Evolutionary conservation across 2,888 invertebrate species (phyloP), one percentile per base, ranked within the genome.

Genomic region (Dichetophora obliterata): DNA sequence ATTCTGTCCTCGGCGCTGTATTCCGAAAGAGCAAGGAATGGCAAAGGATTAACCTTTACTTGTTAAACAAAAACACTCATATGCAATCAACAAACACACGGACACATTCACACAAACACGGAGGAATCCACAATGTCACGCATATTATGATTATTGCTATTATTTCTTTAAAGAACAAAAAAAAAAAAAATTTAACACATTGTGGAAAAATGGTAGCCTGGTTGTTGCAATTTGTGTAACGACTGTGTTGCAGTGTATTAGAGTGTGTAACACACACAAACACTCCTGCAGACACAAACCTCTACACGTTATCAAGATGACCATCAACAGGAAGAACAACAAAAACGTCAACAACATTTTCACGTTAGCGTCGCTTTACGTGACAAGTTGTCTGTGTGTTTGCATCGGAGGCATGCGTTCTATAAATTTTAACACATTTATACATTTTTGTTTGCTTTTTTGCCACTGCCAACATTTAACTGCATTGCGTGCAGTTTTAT

Each of bases 91-190:
- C 1, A 19, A 1, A 9, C 24, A 22, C 54, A 16, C 50, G n/a
- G n/a, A 31, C 5, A 69, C 11, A 68, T 8, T 5, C 63, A 27
- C 14, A 9, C 11, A 31, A 4, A 63, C 14, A 14, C 34, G 48
- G 43, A 19, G 57, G 48, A 43, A 83, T 81, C 80, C 80, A 81
- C 82, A 82, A 83, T 85, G 85, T 85, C 85, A 85, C 84, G 85
- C 84, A 84, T 83, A 84, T 82, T 16, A 31, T 16, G 5, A 22
- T 24, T 24, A 16, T n/a, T 50, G 27, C 48, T 59, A 37, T 59
- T 3, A 70, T 27, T 48, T 50, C 54, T 70, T 48, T 31, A 11
- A 57, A 22, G 37, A 61, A n/a, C 61, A 34, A 24, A 69, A 48
- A 70, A 37, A 37, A 71, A 75, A 66, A 71, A 68, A 75, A 75